Evolutionary conservation across 2,113 vertebrate species (phyloP).

Genomic region (Hyperopisus bebe): DNA sequence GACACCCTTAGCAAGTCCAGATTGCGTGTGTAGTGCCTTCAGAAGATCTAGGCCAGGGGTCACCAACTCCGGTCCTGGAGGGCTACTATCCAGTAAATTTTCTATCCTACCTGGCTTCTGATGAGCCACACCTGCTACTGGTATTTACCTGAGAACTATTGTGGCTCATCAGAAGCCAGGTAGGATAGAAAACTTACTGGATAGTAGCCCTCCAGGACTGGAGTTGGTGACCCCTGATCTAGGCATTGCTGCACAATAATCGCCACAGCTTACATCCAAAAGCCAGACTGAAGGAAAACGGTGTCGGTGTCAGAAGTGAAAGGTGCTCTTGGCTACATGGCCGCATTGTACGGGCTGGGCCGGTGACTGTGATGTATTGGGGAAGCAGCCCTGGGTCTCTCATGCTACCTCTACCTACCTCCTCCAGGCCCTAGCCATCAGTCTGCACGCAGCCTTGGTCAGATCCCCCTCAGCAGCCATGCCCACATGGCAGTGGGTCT

Average conservation of each 20-base stretch:
- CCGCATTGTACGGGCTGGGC: background rate
- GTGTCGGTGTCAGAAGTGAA: background rate
- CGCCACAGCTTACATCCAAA: background rate
- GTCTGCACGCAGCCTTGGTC: slow-evolving; percentile 93
- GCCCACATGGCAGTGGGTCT: slow-evolving; percentile 58
- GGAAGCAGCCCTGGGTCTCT: background rate
- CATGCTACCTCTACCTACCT: background rate
- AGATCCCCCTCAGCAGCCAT: slow-evolving; percentile 79
- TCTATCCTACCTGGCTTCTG: no score
- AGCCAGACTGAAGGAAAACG: background rate
- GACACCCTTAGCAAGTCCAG: background rate
- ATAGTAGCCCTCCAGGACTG: no score
- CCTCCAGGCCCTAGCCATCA: slow-evolving; percentile 92
- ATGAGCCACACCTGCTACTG: no score
- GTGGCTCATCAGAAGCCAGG: no score
- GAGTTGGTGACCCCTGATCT: no score
- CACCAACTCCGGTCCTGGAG: no score
- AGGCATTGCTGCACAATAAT: background rate
- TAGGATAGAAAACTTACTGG: no score
- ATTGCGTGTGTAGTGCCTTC: background rate
- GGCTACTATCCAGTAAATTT: no score
- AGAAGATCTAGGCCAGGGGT: background rate
- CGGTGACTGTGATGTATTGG: background rate
- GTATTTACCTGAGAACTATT: no score
- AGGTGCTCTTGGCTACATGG: background rate